Conservation (phyloP, 2,888 invertebrate genomes). For the Euzophera pinguis region DNA sequence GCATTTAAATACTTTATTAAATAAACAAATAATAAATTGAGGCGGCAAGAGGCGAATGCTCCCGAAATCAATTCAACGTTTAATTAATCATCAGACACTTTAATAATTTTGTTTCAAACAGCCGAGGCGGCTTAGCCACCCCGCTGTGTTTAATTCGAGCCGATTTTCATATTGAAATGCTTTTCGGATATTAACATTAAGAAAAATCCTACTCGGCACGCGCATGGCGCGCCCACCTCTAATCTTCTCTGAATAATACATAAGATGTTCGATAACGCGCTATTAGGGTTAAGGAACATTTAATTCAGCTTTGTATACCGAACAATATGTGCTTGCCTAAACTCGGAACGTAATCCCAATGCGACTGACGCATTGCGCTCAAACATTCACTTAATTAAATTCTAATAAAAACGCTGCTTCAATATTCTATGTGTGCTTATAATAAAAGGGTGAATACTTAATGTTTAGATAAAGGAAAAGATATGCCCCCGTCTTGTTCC, state of each 20-base stretch:
- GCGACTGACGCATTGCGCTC: conserved; percentile 47
- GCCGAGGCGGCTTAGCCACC: conserved; percentile 23
- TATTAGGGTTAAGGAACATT: conserved; percentile 67
- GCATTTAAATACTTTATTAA: conserved; percentile 1
- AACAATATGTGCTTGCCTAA: conserved; percentile 42
- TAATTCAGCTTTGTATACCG: conserved; percentile 66
- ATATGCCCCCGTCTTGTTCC: conserved; percentile 27
- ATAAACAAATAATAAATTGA: conserved; percentile 20
- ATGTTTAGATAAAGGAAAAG: conserved; percentile 31
- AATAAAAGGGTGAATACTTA: conserved; percentile 41
- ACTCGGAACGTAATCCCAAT: conserved; percentile 42
- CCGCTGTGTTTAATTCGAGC: conserved; percentile 34
- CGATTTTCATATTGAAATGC: conserved; percentile 45
- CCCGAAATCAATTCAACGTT: conserved; percentile 41
- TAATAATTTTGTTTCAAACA: conserved; percentile 43
- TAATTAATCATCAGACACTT: conserved; percentile 51
- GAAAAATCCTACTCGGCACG: conserved; percentile 57
- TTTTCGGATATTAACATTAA: conserved; percentile 50
- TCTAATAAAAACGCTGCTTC: conserved; percentile 54
- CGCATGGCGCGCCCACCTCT: conserved; percentile 48
- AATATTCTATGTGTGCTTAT: conserved; percentile 24
- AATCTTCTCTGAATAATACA: conserved; percentile 76
- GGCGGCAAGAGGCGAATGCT: conserved; percentile 28
- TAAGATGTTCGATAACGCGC: conserved; percentile 71
- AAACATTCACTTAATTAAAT: conserved; percentile 64